Base-by-base conservation (phyloP, 2,888 invertebrate species). In the Philhelius pedissequus region DNA sequence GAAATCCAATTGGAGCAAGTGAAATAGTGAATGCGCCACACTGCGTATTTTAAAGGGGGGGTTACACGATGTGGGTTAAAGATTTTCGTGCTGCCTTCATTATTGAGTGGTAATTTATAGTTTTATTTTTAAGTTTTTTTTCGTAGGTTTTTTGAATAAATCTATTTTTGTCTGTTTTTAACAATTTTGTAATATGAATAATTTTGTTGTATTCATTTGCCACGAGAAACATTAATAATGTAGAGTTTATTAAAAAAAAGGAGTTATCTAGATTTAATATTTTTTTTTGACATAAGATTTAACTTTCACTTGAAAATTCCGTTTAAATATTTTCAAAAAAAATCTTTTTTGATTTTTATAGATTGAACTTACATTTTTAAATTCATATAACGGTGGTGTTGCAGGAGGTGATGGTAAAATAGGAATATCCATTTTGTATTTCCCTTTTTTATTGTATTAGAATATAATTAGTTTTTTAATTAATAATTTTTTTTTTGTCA, bases 351-450 rank as follows among this genome's bases (percentile, higher is more conserved):
- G 30, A 25, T 76, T 22, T 45, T 73, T 25, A 64, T 27, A 27
- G 38, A 32, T 74, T 22, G 25, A 84, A 91, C 91, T 91, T 91
- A 91, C 91, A 87, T 90, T 90, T 88, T 90, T 90, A 71, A 89
- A 89, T 88, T 90, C 92, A 92, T 93, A 93, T 89, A 95, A 92
- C 89, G 95, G 95, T 86, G 95, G 95, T 88, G 95, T 95, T 88
- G 94, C 94, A 86, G 95, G 95, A 88, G 95, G 95, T 88, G 95
- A 95, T 88, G 94, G 94, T 88, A 93, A 87, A 86, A 90, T 82
- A 77, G 89, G 87, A 86, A 89, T 90, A 88, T 91, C 91, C 91
- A 91, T 91, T 88, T 87, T 87, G 30, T 86, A 25, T 32, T 38
- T 50, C 25, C 62, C 58, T 79, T 48, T 79, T 76, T 69, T 18